A percentile compares a stretch with the other conserved stretches of the same genome.
phyloP scores from a whole-genome alignment of 2,888 invertebrate genomes.

The Himalopsyche tibetana region DNA sequence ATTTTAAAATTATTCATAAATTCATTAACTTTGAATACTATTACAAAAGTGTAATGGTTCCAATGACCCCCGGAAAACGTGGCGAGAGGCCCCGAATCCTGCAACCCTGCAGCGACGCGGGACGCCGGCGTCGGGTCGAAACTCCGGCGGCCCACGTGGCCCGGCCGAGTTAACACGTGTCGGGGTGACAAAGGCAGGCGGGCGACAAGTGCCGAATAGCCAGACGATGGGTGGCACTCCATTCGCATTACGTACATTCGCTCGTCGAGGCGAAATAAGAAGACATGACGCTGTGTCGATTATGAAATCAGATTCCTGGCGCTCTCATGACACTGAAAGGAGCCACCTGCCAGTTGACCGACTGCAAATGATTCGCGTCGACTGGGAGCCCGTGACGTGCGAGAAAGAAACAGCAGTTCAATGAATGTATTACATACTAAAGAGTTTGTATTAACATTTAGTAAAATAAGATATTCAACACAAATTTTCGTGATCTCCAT shows the following conservation, averaged over 20 bases:
- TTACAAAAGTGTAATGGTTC: slow-evolving; percentile 5
- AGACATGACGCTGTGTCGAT: slow-evolving; percentile 24
- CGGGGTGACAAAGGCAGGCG: slow-evolving; percentile 45
- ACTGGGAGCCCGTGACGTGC: too few species aligned
- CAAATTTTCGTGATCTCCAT: too few species aligned
- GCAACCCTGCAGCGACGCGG: slow-evolving; percentile 41
- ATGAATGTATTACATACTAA: too few species aligned
- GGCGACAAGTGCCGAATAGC: slow-evolving; percentile 45
- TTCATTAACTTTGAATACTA: neutral
- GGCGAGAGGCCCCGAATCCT: neutral
- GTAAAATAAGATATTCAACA: too few species aligned
- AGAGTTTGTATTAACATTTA: too few species aligned
- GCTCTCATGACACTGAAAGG: neutral
- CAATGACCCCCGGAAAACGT: slow-evolving; percentile 39
- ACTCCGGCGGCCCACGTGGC: slow-evolving; percentile 61
- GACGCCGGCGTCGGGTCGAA: slow-evolving; percentile 43
- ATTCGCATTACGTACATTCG: slow-evolving; percentile 17
- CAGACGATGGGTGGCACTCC: neutral
- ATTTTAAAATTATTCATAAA: neutral
- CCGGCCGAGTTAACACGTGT: slow-evolving; percentile 65
- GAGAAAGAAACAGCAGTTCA: too few species aligned
- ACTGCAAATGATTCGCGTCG: neutral
- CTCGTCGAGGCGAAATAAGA: neutral
- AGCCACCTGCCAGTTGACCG: neutral
- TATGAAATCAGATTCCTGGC: slow-evolving; percentile 1